Base-by-base conservation (phyloP, 2,888 invertebrate species). In the Andrena trimmerana region DNA sequence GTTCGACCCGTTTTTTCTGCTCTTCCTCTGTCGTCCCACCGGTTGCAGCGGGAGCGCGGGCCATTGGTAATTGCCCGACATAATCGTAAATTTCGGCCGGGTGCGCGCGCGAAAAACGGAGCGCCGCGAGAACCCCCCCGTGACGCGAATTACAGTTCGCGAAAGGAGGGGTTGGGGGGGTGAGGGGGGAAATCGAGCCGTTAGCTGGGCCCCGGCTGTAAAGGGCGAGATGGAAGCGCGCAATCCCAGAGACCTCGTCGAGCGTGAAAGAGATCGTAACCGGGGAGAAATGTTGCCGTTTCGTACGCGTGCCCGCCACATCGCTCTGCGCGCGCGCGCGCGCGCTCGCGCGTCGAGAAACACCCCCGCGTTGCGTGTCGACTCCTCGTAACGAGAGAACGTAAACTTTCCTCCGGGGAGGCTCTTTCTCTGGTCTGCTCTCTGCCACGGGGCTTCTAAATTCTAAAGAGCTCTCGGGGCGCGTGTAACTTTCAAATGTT, bases 11-110 rank as follows among this genome's bases (percentile, higher is more conserved):
- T 1, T 36, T 57, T 50, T 62, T 54, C 20, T 5, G 10, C 4
- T 50, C 27, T 1, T 10, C 42, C n/a, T n/a, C 67, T 7, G 13
- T 36, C 57, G 62, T 29, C 0, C 31, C 13, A n/a, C 65, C 48
- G 36, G 33, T n/a, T 57, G 65, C 60, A 20, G 36, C n/a, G n/a
- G 50, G 29, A 6, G 50, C 20, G 42, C 29, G 62, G 59, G 48
- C 24, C 54, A 20, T 13, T 48, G 16, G 73, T 86, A 87, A 88
- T 88, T 84, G 82, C 75, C 66, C 36, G 76, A 74, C 81, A 85
- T 85, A 86, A 88, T 83, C 87, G 87, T 88, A 89, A 89, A 89
- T 42, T 42, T 42, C 16, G 42, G 16, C 16, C 42, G 42, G 42
- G 42, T 1, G 42, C 42, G 42, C 16, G 42, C 42, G 42, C 42